Base-by-base conservation (phyloP, 1,140 invertebrate genomes). In the Philotrypesis tridentata region DNA sequence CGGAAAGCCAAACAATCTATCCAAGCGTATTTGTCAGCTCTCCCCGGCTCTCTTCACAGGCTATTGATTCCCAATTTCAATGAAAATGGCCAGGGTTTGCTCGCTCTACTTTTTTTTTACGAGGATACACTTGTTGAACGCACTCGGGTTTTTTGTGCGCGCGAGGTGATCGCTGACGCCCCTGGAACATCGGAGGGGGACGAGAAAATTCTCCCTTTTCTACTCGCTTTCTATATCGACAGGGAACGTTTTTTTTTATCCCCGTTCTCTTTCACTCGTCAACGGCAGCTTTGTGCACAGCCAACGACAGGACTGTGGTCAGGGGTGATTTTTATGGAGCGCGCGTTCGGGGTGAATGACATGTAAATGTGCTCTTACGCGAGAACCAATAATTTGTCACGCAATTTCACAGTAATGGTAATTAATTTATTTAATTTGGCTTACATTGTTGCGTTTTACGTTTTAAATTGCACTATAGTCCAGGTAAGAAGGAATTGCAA, bases 51-150 rank as follows among this genome's bases (percentile, higher is more conserved):
- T 75, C 55, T 89, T 91, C 88, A 88, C 87, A 86, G 87, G 85
- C 90, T 91, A 90, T 91, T 91, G 89, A 90, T 89, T 90, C 88
- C 89, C 89, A 90, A 91, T 91, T 91, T 89, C 87, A 84, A 85
- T 87, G 85, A 91, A 90, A 90, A 89, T 89, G 88, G 87, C 85
- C 85, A 84, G 86, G 88, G 87, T 78, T 85, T 79, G 77, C 82
- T 79, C 79, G 80, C 76, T 82, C 23, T 73, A 82, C 82, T 84
- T 86, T 86, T 88, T n/a, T 89, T 89, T 89, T 87, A 87, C 85
- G 84, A 87, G 86, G 85, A 89, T 91, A 91, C 91, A 92, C 91
- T 92, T 92, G 91, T 92, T 92, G 91, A 92, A 86, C 87, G 86
- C 85, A 85, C 85, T 85, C 80, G 83, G 85, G 82, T 87, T 88